Conservation (phyloP, 2,113 vertebrate genomes). For the Oncorhynchus mykiss region DNA sequence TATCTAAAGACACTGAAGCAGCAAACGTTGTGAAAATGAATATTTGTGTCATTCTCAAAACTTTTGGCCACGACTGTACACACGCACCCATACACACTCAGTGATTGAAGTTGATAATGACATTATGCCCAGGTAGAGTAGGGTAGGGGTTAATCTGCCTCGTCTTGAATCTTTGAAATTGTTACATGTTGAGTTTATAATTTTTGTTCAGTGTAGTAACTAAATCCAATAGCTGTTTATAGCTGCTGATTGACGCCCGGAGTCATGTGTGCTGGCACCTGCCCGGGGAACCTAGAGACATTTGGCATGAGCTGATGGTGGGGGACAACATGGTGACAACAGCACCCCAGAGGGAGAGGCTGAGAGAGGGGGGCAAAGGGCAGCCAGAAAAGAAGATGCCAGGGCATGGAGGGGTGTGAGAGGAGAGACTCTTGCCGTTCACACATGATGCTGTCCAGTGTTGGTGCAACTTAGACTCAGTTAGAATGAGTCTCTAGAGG, state of each 20-base stretch:
- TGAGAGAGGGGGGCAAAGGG: slow-evolving; percentile 35
- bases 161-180: no score
- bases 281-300: slow-evolving; percentile 55
- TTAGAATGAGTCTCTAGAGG: neutral
- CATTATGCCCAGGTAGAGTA: no score
- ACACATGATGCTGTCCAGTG: neutral
- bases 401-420: neutral
- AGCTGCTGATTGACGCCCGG: slow-evolving; percentile 60
- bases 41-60: no score
- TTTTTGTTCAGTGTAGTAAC: slow-evolving; percentile 38
- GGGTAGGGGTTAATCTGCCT: no score
- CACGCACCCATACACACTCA: no score
- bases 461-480: neutral
- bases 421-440: neutral
- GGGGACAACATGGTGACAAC: slow-evolving; percentile 35
- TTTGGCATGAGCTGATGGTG: slow-evolving; percentile 58
- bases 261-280: slow-evolving; percentile 55
- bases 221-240: slow-evolving; percentile 64
- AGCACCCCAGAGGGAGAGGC: slow-evolving; percentile 27
- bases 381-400: neutral
- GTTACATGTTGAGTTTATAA: no score
- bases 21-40: no score
- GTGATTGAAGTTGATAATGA: no score
- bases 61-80: no score
- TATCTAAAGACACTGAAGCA: no score